phyloP scores from a whole-genome alignment of 1,140 invertebrate genomes.

The Battus philenor region DNA sequence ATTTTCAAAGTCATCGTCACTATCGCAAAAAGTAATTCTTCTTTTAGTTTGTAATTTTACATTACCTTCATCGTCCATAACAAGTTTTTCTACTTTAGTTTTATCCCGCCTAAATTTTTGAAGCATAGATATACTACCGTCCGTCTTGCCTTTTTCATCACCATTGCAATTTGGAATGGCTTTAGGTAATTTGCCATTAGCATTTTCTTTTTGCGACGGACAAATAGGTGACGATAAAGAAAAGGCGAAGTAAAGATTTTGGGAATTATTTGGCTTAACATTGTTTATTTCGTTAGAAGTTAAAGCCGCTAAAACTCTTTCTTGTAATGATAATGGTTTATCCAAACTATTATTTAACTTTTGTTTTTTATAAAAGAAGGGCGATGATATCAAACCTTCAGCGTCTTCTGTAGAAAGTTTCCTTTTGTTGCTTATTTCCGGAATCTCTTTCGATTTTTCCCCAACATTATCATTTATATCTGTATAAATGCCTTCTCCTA shows the following conservation, averaged over 20 bases:
- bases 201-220: slow-evolving; percentile 52
- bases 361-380: slow-evolving; percentile 56
- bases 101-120: slow-evolving; percentile 43
- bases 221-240: slow-evolving; percentile 21
- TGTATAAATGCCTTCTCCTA: slow-evolving; percentile 12
- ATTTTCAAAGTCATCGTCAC: slow-evolving; percentile 53
- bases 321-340: slow-evolving; percentile 37
- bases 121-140: slow-evolving; percentile 33
- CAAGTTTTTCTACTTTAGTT: slow-evolving; percentile 20
- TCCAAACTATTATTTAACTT: slow-evolving; percentile 32
- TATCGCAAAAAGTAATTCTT: slow-evolving; percentile 42
- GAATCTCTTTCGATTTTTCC: slow-evolving; percentile 12
- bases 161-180: slow-evolving; percentile 17
- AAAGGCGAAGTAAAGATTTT: slow-evolving; percentile 19
- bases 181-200: slow-evolving; percentile 26
- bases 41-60: slow-evolving; percentile 18
- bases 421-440: slow-evolving; percentile 33
- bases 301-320: slow-evolving; percentile 48
- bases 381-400: slow-evolving; percentile 36
- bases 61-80: slow-evolving; percentile 4
- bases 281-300: slow-evolving; percentile 30
- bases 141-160: slow-evolving; percentile 14
- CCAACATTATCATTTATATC: slow-evolving; percentile 1
- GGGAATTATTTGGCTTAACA: slow-evolving; percentile 24
- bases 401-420: slow-evolving; percentile 32